These are phyloP conservation scores for Heteromyza rotundicornis DNA, from an alignment of 2,888 invertebrate species.

Conservation along the genomic window DNA sequence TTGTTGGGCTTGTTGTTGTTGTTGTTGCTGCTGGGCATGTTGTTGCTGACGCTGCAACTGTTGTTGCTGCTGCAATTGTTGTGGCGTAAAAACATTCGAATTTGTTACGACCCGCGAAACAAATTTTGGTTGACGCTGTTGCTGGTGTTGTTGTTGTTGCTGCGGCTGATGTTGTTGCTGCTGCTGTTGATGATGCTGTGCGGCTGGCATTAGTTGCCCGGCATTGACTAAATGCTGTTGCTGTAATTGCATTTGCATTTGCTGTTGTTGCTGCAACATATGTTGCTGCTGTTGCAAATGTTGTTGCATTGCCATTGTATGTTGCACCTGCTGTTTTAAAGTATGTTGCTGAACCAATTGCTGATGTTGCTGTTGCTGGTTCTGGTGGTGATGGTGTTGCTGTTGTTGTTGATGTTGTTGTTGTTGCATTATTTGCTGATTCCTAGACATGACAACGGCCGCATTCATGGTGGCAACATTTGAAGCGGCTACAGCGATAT, in stretches of 20 bases:
- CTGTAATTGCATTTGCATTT: slow-evolving; percentile 27
- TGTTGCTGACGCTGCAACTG: slow-evolving; percentile 33
- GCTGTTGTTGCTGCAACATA: slow-evolving; percentile 24
- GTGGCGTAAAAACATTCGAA: slow-evolving; percentile 32
- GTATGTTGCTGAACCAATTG: slow-evolving; percentile 45
- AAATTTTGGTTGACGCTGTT: slow-evolving; percentile 44
- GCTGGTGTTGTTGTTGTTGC: slow-evolving; percentile 38
- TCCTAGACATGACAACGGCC: slow-evolving; percentile 35
- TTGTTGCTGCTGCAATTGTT: slow-evolving; percentile 39
- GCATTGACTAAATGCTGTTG: slow-evolving; percentile 31
- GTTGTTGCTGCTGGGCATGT: slow-evolving; percentile 37
- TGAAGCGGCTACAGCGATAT: slow-evolving; percentile 45
- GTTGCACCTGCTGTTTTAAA: slow-evolving; percentile 40
- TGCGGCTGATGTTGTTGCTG: slow-evolving; percentile 17
- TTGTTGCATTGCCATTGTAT: slow-evolving; percentile 24
- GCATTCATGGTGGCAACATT: slow-evolving; percentile 28
- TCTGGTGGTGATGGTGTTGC: slow-evolving; percentile 23
- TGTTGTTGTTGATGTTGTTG: slow-evolving; percentile 34
- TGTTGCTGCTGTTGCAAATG: slow-evolving; percentile 29
- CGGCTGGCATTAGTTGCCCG: slow-evolving; percentile 43
- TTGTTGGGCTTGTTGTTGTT: slow-evolving; percentile 35
- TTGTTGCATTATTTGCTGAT: slow-evolving; percentile 35
- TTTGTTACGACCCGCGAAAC: slow-evolving; percentile 51
- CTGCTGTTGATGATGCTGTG: slow-evolving; percentile 35
- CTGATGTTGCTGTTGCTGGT: slow-evolving; percentile 40